These are phyloP conservation scores for Athene noctua DNA, from an alignment of 2,113 vertebrate genomes.

Conservation along the genomic window DNA sequence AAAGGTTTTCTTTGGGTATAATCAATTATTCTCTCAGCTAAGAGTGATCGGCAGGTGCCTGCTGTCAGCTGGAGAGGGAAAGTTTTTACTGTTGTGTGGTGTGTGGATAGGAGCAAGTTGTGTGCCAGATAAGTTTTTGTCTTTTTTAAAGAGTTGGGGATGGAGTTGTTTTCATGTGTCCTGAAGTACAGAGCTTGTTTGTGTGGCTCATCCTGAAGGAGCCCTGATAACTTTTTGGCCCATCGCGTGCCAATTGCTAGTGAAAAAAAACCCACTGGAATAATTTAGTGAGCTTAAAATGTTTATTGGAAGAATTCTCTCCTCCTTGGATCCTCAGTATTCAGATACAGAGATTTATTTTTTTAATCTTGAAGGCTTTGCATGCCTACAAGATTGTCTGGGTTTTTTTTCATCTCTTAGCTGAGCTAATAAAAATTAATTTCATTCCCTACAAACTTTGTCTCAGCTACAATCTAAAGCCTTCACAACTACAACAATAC, in stretches of 20 bases:
- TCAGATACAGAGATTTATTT: background rate
- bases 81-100: background rate
- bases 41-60: background rate
- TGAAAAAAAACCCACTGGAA: background rate
- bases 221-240: background rate
- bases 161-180: background rate
- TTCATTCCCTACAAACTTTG: background rate
- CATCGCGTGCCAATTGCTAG: background rate
- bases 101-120: background rate
- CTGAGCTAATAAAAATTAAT: slow-evolving; percentile 11
- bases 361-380: background rate
- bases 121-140: background rate
- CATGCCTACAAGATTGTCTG: background rate
- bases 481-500: slow-evolving; percentile 34
- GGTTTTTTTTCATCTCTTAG: background rate
- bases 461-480: background rate
- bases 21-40: background rate
- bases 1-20: background rate
- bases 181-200: background rate
- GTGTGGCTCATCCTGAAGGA: background rate
- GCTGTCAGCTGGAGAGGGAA: background rate
- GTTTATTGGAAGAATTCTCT: background rate
- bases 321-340: background rate
- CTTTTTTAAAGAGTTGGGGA: background rate
- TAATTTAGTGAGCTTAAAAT: background rate